phyloP scores from a whole-genome alignment of 1,140 invertebrate species.

The Halesus radiatus region DNA sequence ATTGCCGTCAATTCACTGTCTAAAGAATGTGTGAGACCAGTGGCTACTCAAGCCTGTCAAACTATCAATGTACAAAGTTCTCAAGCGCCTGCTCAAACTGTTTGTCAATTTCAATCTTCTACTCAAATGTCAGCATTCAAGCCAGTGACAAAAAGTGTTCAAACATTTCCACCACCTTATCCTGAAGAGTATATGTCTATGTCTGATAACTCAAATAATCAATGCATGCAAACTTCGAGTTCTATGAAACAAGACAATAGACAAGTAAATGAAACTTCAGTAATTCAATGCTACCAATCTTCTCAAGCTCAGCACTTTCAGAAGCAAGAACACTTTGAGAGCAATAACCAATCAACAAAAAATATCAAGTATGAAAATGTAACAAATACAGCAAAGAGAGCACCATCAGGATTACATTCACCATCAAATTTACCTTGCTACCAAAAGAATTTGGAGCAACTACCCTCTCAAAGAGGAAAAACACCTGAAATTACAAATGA shows the following conservation, averaged over 20 bases:
- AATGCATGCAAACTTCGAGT: background rate
- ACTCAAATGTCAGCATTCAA: conserved; percentile 66
- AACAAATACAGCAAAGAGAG: conserved; percentile 60
- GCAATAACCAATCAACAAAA: no score
- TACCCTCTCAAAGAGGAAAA: conserved; percentile 69
- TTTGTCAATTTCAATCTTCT: conserved; percentile 63
- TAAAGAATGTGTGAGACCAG: conserved; percentile 51
- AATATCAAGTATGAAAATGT: conserved; percentile 63
- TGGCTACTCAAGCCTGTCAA: conserved; percentile 53
- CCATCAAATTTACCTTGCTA: conserved; percentile 73
- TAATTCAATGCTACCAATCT: conserved; percentile 5
- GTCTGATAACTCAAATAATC: conserved; percentile 8
- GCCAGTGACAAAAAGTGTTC: conserved; percentile 62
- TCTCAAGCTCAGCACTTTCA: background rate
- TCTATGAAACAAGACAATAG: background rate
- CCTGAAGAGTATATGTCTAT: conserved; percentile 61
- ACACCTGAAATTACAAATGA: conserved; percentile 66
- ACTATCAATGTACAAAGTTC: conserved; percentile 58
- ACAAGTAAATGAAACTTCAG: background rate
- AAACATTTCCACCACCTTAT: conserved; percentile 63
- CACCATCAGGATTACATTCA: conserved; percentile 71
- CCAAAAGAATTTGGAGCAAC: conserved; percentile 73
- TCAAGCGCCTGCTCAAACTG: conserved; percentile 62
- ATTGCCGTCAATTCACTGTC: background rate
- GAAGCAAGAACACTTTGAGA: no score